phyloP scores from a whole-genome alignment of 37 sponge, comb jelly and placozoan species.

The Ianthella basta region DNA sequence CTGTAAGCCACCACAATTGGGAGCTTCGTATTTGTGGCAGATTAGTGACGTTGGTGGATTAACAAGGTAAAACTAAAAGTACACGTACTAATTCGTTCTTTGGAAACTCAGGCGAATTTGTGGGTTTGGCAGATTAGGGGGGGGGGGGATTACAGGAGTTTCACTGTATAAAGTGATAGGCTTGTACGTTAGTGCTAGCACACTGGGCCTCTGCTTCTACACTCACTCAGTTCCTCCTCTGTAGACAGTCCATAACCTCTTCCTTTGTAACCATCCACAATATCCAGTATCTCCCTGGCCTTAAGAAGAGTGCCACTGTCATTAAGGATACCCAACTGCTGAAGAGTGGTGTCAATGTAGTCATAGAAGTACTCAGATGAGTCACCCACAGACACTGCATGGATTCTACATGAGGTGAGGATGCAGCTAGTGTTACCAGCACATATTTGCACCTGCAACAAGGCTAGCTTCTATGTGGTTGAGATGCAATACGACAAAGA shows the following conservation, averaged over 20 bases:
- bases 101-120: too few relatives aligned
- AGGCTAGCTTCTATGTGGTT: too few relatives aligned
- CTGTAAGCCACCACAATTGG: too few relatives aligned
- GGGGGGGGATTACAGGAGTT: too few relatives aligned
- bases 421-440: neutral
- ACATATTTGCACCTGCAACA: neutral
- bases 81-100: too few relatives aligned
- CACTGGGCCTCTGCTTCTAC: neutral
- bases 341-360: conserved; percentile 54
- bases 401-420: conserved; percentile 45
- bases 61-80: too few relatives aligned
- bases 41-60: too few relatives aligned
- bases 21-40: too few relatives aligned
- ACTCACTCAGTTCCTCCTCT: conserved; percentile 72
- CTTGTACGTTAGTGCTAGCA: too few relatives aligned
- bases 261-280: conserved; percentile 88
- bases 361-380: conserved; percentile 71
- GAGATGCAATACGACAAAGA: neutral
- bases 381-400: conserved; percentile 83
- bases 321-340: conserved; percentile 13
- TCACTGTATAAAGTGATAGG: too few relatives aligned
- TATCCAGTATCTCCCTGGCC: conserved; percentile 59
- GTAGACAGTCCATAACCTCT: conserved; percentile 79
- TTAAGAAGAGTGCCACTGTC: neutral
- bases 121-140: too few relatives aligned